These are phyloP conservation scores for Lipotes vexillifer DNA, from an alignment of 2,113 vertebrate genomes.

Conservation along the genomic window DNA sequence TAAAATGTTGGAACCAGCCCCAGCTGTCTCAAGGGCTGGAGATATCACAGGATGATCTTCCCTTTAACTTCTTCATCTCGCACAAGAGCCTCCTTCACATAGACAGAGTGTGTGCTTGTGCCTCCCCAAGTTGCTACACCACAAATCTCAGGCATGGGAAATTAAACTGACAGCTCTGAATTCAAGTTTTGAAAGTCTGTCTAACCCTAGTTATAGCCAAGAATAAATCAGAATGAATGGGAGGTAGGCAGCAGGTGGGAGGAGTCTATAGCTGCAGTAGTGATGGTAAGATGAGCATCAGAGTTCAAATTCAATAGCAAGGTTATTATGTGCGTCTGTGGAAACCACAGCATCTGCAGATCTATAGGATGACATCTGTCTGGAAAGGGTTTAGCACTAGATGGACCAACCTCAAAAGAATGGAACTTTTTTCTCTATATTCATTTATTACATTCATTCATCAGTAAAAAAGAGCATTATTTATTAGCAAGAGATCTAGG, in stretches of 20 bases:
- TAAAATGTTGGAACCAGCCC: slow-evolving; percentile 64
- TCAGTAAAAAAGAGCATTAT: background rate
- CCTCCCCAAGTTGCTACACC: background rate
- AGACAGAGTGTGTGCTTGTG: background rate
- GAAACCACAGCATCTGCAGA: background rate
- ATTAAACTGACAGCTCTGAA: slow-evolving; percentile 8
- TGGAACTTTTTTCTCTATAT: background rate
- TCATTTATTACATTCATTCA: background rate
- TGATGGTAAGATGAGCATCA: background rate
- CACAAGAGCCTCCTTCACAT: background rate
- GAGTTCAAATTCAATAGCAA: background rate
- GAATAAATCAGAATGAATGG: slow-evolving; percentile 32
- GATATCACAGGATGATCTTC: slow-evolving; percentile 14
- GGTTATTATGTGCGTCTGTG: background rate
- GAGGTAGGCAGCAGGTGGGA: background rate
- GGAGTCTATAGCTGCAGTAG: background rate
- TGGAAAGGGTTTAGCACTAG: background rate
- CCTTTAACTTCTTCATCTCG: background rate
- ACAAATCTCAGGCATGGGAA: background rate
- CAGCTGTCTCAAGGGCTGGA: slow-evolving; percentile 64
- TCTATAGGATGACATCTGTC: background rate
- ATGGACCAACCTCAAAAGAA: background rate
- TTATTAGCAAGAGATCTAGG: background rate
- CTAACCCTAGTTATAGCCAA: background rate
- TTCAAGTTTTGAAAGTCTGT: background rate